Conservation (phyloP, 2,797 vertebrate species). For the Morus bassanus region DNA sequence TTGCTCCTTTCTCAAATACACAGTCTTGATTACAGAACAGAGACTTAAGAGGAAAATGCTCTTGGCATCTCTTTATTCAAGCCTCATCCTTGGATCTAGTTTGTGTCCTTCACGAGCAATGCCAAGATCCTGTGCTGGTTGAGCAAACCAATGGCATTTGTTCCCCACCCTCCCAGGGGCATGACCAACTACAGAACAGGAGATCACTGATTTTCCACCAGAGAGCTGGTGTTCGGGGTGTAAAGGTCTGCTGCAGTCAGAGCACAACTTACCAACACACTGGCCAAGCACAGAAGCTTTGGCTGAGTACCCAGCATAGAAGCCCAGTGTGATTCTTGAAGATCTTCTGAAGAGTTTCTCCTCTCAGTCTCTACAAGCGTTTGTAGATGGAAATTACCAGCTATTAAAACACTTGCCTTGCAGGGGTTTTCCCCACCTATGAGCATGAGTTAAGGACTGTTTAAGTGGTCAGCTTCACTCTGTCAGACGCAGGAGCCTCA, state of each 20-base stretch:
- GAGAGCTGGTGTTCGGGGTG: neutral
- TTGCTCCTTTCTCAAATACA: neutral
- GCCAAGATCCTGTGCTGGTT: accelerated
- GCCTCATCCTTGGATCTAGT: neutral
- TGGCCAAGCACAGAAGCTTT: neutral
- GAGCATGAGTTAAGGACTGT: neutral
- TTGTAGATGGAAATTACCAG: neutral
- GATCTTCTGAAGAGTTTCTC: neutral
- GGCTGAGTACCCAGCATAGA: neutral
- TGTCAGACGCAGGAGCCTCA: neutral
- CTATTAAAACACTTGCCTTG: neutral
- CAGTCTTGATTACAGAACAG: neutral
- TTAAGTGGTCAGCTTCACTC: slow-evolving; percentile 3
- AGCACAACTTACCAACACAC: neutral
- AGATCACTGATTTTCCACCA: neutral
- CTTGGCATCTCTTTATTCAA: slow-evolving; percentile 53
- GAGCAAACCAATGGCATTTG: neutral
- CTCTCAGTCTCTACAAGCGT: neutral
- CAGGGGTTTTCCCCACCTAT: neutral
- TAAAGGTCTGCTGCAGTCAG: neutral
- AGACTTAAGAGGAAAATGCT: neutral
- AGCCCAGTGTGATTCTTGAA: neutral
- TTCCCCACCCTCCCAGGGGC: neutral
- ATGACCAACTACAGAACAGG: accelerated
- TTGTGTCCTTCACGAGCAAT: neutral